A percentile compares a stretch with the other conserved stretches of the same genome.
phyloP scores from a whole-genome alignment of 2,113 vertebrate genomes.

The Scortum barcoo region DNA sequence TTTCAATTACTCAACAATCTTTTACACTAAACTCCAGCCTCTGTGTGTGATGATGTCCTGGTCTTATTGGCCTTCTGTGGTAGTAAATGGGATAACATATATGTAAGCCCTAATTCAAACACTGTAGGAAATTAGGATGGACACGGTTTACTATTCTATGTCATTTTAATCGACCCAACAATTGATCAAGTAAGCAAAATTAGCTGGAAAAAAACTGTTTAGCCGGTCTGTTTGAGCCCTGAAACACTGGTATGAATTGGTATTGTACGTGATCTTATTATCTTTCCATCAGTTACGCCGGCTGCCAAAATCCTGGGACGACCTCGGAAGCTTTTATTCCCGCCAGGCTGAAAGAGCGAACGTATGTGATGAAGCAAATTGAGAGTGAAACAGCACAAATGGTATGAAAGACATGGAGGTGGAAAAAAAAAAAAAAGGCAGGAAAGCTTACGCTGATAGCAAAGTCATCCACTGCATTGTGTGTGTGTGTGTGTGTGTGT shows the following conservation, averaged over 20 bases:
- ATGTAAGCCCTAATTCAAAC: too few relatives aligned
- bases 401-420: constrained; percentile 14
- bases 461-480: constrained; percentile 59
- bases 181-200: neutral
- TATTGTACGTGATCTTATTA: neutral
- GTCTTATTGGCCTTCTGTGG: neutral
- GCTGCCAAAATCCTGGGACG: neutral
- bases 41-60: neutral
- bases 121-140: too few relatives aligned
- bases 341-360: neutral
- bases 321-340: neutral
- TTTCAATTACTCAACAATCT: neutral
- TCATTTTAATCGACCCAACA: neutral
- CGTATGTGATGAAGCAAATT: neutral
- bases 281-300: neutral
- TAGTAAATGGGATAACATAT: neutral
- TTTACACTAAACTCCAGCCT: neutral
- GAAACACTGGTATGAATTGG: neutral
- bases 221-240: neutral
- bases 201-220: neutral
- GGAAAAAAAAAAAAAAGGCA: constrained; percentile 15
- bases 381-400: neutral
- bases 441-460: neutral
- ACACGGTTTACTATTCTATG: neutral
- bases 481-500: constrained; percentile 19